Percentiles rank a stretch among this genome's conserved stretches.
Evolutionary conservation across 2,888 invertebrate genomes (phyloP).

Genomic region (Tetragonisca angustula): DNA sequence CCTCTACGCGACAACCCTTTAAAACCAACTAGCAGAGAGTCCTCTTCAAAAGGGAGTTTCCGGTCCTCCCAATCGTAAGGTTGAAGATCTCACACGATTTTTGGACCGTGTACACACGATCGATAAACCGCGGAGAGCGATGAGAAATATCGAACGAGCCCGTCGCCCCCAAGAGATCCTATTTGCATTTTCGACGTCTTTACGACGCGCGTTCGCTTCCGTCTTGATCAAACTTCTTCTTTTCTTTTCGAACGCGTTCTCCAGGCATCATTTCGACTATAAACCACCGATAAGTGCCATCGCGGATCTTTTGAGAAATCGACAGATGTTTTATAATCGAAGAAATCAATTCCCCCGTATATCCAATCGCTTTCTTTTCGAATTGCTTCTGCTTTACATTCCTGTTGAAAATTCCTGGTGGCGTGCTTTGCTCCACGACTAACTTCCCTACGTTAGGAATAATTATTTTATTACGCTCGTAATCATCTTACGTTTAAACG

Average conservation of each 20-base stretch:
- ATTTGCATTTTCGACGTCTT: slow-evolving; percentile 18
- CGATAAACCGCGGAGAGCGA: slow-evolving; percentile 8
- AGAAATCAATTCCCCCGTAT: not conserved
- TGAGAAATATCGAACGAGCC: slow-evolving; percentile 6
- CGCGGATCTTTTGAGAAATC: not conserved
- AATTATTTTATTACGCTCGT: too few relatives aligned
- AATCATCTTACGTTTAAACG: too few relatives aligned
- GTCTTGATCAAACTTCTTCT: slow-evolving; percentile 3
- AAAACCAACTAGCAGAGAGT: too few relatives aligned
- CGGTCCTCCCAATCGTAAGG: too few relatives aligned
- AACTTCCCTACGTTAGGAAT: too few relatives aligned
- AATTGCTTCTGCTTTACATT: not conserved
- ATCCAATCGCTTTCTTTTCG: not conserved
- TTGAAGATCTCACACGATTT: not conserved
- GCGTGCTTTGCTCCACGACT: too few relatives aligned
- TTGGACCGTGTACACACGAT: not conserved
- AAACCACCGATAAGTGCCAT: slow-evolving; percentile 30
- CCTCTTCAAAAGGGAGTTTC: too few relatives aligned
- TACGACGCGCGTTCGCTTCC: not conserved
- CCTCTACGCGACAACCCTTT: too few relatives aligned
- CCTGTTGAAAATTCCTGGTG: too few relatives aligned
- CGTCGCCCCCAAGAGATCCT: slow-evolving; percentile 1
- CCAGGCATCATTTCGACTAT: slow-evolving; percentile 27
- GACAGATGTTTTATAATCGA: not conserved
- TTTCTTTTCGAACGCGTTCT: not conserved